Base-by-base conservation (phyloP, 1,140 invertebrate species). In the Heliconius congener region DNA sequence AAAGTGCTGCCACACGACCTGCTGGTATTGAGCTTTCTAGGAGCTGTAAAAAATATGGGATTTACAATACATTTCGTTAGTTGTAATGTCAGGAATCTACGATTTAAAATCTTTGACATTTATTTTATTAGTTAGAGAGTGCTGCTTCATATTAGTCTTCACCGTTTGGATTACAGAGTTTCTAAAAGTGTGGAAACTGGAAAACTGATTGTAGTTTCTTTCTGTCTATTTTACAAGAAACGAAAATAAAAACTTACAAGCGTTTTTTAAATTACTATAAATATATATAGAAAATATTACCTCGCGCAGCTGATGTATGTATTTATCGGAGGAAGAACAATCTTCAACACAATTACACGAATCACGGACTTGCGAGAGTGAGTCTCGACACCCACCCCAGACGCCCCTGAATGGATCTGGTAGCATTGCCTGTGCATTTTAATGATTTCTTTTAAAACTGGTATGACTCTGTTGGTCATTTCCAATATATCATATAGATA, bases 301-400 rank as follows among this genome's bases (percentile, higher is more conserved):
- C 90, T 99, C 96, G 81, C 97, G 95, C 23, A 99, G 95, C 87
- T 99, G 97, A 8, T 97, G 95, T 30, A 98, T 94, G 89, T 99
- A 99, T 78, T 96, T 96, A 46, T 97, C 96, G 8, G 95, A 94
- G 0, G 98, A 97, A 71, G 96, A 81, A 89, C 99, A 99, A 27
- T 96, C 89, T 3, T 81, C 81, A 1, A 85, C 81, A 91, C 98
- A 99, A 50, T 95, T 90, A 88, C 98, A 98, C 3, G 95, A 87
- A 46, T 97, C 93, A 9, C 94, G 91, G 0, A 96, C 96, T 95
- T 99, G 98, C 9, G 98, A 95, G 1, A 97, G 96, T 8, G 98
- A 99, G 89, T 99, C 99, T 60, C 99, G 95, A 87, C 99, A 99
- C 1, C 99, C 98, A 57, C 98, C 98, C 98, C 98, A 99, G 5